A percentile compares a stretch with the other conserved stretches of the same genome.
These are phyloP conservation scores for Puntigrus tetrazona DNA, from an alignment of 2,113 vertebrate species.

Conservation along the genomic window DNA sequence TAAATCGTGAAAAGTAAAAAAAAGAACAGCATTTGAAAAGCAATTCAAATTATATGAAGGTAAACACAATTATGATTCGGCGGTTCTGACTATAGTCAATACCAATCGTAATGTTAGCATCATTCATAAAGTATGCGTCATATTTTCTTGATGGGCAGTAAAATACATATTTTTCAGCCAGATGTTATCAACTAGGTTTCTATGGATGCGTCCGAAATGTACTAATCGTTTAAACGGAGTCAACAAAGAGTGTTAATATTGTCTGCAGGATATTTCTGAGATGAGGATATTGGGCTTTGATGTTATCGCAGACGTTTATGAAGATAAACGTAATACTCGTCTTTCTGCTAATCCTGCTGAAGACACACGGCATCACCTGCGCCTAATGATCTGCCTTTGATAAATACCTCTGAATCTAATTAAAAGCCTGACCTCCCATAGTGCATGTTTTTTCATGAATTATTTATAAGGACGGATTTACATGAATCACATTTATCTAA, in stretches of 20 bases:
- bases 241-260: conserved; percentile 17
- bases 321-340: conserved; percentile 52
- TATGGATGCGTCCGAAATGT: background rate
- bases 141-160: conserved; percentile 22
- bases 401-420: conserved; percentile 66
- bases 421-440: conserved; percentile 66
- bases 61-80: background rate
- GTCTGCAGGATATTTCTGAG: conserved; percentile 9
- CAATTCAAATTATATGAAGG: background rate
- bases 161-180: background rate
- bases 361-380: conserved; percentile 60
- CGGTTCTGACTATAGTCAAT: background rate
- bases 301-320: conserved; percentile 6
- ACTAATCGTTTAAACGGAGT: background rate
- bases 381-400: conserved; percentile 62
- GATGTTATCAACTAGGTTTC: background rate
- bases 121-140: background rate
- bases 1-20: background rate
- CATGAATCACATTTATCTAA: conserved; percentile 67
- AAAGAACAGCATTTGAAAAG: background rate
- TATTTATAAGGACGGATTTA: conserved; percentile 68
- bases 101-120: background rate
- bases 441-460: conserved; percentile 65
- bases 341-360: conserved; percentile 54
- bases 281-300: conserved; percentile 17